A percentile compares a stretch with the other conserved stretches of the same genome.
These are phyloP conservation scores for Dendroctonus valens DNA, from an alignment of 1,140 invertebrate genomes.

Conservation along the genomic window DNA sequence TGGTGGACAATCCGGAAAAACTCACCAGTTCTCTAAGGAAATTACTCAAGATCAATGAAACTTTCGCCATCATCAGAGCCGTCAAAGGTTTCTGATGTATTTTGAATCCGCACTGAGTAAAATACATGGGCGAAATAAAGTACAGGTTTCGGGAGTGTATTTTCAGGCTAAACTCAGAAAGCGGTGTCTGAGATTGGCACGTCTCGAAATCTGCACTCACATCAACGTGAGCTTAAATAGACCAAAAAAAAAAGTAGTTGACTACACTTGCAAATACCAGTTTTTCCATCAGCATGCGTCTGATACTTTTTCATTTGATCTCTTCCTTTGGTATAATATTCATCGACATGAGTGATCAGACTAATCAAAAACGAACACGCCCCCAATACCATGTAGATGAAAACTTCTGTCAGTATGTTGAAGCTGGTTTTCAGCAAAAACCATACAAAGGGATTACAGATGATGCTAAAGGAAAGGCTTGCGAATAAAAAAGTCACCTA, in stretches of 20 bases:
- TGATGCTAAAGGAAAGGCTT: constrained; percentile 7
- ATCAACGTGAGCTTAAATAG: too few species aligned
- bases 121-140: too few species aligned
- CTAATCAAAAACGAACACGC: constrained; percentile 17
- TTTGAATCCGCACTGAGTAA: not conserved
- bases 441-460: constrained; percentile 21
- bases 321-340: constrained; percentile 20
- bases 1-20: too few species aligned
- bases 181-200: too few species aligned
- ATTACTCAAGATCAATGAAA: too few species aligned
- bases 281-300: not conserved
- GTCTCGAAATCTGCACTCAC: too few species aligned
- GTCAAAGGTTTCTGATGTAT: not conserved
- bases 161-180: too few species aligned
- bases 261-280: too few species aligned
- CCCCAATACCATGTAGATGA: constrained; percentile 22
- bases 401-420: constrained; percentile 17
- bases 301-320: constrained; percentile 9
- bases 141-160: too few species aligned
- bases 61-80: not conserved
- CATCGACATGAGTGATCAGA: constrained; percentile 18
- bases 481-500: constrained; percentile 2
- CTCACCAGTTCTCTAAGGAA: too few species aligned
- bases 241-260: too few species aligned
- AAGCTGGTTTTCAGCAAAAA: constrained; percentile 17